A percentile compares a stretch with the other conserved stretches of the same genome.
Conservation (phyloP, 1,140 invertebrate species). For the Druon quercuslanigerum region DNA sequence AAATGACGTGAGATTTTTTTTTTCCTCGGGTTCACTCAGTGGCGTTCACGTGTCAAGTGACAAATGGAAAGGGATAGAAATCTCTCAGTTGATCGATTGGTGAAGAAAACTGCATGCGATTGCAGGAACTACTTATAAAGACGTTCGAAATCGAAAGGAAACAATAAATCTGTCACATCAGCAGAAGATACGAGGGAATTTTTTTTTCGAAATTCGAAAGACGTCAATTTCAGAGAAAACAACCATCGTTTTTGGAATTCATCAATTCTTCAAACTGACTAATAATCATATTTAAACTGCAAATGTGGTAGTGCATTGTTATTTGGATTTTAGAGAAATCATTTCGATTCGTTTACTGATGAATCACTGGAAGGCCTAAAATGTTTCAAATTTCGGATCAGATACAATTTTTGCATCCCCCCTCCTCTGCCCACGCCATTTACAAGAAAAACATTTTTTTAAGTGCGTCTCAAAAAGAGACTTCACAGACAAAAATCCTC, state of each 20-base stretch:
- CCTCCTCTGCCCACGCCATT: no score
- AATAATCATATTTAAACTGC: no score
- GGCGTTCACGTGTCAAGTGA: conserved; percentile 9
- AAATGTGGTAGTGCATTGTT: no score
- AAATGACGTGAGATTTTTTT: conserved; percentile 21
- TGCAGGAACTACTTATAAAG: conserved; percentile 3
- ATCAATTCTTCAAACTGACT: not conserved
- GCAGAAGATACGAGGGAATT: not conserved
- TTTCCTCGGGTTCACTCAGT: not conserved
- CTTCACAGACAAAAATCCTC: no score
- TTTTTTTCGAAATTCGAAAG: no score
- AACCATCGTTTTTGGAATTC: not conserved
- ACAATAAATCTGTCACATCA: conserved; percentile 16
- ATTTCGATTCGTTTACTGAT: no score
- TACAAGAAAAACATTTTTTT: no score
- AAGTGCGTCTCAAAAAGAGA: no score
- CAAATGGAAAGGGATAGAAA: conserved; percentile 22
- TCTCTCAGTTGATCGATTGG: not conserved
- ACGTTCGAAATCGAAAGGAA: not conserved
- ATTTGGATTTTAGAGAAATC: no score
- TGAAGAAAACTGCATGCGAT: conserved; percentile 19
- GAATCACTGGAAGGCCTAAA: no score
- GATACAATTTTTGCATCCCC: no score
- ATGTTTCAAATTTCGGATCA: no score
- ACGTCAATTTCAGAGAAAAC: conserved; percentile 10